Conservation (phyloP, 2,113 vertebrate genomes). For the Piaya cayana region DNA sequence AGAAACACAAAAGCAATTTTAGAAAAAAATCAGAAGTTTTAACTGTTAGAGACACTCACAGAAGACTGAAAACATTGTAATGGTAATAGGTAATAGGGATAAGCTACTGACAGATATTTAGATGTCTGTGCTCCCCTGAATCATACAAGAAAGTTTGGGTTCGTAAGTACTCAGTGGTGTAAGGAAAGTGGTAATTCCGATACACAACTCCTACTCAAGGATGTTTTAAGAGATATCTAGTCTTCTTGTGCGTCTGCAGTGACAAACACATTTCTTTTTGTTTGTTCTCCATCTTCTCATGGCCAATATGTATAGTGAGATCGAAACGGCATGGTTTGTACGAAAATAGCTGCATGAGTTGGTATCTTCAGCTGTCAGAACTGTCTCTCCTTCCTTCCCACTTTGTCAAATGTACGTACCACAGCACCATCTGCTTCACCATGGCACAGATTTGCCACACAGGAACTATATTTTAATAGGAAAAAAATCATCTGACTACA, state of each 20-base stretch:
- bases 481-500: neutral
- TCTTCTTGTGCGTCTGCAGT: neutral
- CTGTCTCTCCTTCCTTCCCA: neutral
- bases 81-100: neutral
- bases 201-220: neutral
- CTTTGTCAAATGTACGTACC: neutral
- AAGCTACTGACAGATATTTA: neutral
- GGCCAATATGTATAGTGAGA: neutral
- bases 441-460: neutral
- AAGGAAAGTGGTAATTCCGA: neutral
- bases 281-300: neutral
- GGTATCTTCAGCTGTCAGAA: conserved; percentile 28
- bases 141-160: neutral
- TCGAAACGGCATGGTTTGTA: neutral
- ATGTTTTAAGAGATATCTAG: neutral
- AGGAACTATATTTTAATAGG: neutral
- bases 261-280: neutral
- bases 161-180: neutral
- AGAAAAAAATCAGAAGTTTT: neutral
- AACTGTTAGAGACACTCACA: neutral
- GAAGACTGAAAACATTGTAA: neutral
- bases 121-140: neutral
- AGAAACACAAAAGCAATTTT: neutral
- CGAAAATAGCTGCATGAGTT: neutral
- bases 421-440: conserved; percentile 39